phyloP scores from a whole-genome alignment of 2,113 vertebrate genomes.

The Argyrosomus japonicus region DNA sequence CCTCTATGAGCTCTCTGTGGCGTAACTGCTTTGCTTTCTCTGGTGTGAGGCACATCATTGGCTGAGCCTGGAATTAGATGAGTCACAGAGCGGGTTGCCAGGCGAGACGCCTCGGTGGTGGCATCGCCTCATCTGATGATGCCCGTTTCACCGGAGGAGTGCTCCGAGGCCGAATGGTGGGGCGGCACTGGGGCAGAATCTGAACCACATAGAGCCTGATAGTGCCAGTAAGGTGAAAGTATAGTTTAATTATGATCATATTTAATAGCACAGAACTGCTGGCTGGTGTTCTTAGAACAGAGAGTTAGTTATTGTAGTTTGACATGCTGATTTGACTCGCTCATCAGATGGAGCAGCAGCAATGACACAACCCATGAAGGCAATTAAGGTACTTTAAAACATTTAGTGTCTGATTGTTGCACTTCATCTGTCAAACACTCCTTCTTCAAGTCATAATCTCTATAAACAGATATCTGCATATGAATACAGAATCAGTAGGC shows the following conservation, averaged over 20 bases:
- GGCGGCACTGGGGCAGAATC: too few relatives aligned
- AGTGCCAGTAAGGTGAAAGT: neutral
- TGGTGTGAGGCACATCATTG: conserved; percentile 30
- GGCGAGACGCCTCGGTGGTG: conserved; percentile 17
- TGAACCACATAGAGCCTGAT: neutral
- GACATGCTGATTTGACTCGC: neutral
- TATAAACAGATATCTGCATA: too few relatives aligned
- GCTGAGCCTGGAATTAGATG: conserved; percentile 26
- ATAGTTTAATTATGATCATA: neutral
- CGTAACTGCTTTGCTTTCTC: conserved; percentile 11
- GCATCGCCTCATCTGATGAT: neutral
- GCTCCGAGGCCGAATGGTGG: neutral
- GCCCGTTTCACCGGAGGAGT: conserved; percentile 17
- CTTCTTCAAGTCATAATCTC: too few relatives aligned
- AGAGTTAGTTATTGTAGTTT: neutral
- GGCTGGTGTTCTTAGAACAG: neutral
- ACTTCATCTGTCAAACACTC: too few relatives aligned
- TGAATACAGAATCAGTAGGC: too few relatives aligned
- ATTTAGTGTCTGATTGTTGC: too few relatives aligned
- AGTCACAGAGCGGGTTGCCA: conserved; percentile 37
- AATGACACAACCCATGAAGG: neutral
- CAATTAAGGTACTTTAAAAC: neutral
- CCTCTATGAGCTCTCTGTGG: conserved; percentile 13
- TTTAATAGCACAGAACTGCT: neutral
- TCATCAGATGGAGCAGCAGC: neutral